phyloP scores from a whole-genome alignment of 2,888 invertebrate species.

The Cosmia pyralina region DNA sequence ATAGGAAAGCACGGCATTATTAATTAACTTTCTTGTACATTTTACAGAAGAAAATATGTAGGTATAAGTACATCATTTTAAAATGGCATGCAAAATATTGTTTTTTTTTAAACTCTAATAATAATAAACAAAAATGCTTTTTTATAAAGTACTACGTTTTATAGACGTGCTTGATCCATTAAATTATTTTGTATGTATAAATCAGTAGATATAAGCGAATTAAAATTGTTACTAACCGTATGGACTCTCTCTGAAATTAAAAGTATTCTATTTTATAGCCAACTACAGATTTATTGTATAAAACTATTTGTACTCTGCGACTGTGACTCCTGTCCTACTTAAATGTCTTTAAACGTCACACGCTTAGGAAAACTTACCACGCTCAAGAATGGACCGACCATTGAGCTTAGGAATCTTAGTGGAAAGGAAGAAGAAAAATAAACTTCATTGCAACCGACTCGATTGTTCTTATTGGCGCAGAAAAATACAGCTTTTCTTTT shows the following conservation, averaged over 20 bases:
- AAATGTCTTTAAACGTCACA: slow-evolving; percentile 19
- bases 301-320: background rate
- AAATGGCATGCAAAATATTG: background rate
- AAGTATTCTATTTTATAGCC: too few species aligned
- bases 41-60: background rate
- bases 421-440: slow-evolving; percentile 37
- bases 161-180: background rate
- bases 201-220: too few species aligned
- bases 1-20: background rate
- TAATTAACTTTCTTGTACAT: background rate
- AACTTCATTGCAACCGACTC: slow-evolving; percentile 34
- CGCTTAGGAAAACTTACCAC: slow-evolving; percentile 27
- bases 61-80: background rate
- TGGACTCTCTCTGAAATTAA: too few species aligned
- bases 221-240: too few species aligned
- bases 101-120: too few species aligned
- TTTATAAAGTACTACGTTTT: too few species aligned
- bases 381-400: slow-evolving; percentile 37
- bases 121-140: too few species aligned
- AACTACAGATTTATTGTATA: too few species aligned
- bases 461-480: slow-evolving; percentile 33
- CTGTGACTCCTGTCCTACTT: background rate
- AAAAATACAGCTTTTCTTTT: slow-evolving; percentile 19
- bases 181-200: background rate
- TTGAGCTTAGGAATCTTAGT: slow-evolving; percentile 44